These are phyloP conservation scores for Copidosoma aretas DNA, from an alignment of 2,888 invertebrate genomes.

Conservation along the genomic window DNA sequence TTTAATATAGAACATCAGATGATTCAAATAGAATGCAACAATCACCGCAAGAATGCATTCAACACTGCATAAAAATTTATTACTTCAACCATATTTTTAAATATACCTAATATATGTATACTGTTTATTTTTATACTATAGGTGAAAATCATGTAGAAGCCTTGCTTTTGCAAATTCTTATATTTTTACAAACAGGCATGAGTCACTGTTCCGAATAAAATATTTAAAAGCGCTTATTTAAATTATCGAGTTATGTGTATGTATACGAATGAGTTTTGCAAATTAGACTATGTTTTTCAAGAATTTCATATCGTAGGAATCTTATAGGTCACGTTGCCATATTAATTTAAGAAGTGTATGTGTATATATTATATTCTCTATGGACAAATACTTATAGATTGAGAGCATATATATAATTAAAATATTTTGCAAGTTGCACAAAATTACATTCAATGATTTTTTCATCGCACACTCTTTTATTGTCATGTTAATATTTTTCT, in stretches of 20 bases:
- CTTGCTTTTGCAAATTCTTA: background rate
- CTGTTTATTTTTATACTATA: background rate
- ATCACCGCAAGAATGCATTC: slow-evolving; percentile 8
- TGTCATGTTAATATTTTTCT: no score
- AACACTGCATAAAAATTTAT: slow-evolving; percentile 17
- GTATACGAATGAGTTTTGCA: background rate
- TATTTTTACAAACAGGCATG: background rate
- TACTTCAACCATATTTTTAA: slow-evolving; percentile 2
- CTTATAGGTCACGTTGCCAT: no score
- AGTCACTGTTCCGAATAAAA: background rate
- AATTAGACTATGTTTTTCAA: no score
- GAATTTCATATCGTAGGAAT: background rate
- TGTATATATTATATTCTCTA: no score
- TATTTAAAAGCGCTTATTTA: background rate
- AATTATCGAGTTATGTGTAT: background rate
- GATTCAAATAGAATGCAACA: slow-evolving; percentile 9
- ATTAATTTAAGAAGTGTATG: no score
- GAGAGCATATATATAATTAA: no score
- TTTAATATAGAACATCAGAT: slow-evolving; percentile 6
- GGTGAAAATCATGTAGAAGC: background rate
- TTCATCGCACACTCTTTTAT: no score
- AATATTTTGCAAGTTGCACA: no score
- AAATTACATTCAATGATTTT: no score
- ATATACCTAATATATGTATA: slow-evolving; percentile 1
- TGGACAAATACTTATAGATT: no score